Evolutionary conservation across 2,113 vertebrate genomes (phyloP), one percentile per base, ranked within the genome.

Genomic region (Nestor notabilis): DNA sequence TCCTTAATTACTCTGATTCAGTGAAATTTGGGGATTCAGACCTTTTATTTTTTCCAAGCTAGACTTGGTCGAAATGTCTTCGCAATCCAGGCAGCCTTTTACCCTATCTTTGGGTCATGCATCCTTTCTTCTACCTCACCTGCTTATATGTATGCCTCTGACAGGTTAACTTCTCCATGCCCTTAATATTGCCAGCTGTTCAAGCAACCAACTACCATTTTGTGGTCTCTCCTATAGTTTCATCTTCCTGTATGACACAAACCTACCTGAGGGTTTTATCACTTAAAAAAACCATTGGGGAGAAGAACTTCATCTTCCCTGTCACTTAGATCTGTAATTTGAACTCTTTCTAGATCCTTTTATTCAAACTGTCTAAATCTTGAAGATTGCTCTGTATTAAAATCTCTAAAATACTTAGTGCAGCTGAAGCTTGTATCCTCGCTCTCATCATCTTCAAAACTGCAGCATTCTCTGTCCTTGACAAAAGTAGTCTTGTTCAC

Each of bases 341-440:
- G 41, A 85, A 31, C 70, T 95, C 74, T 91, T 87, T 91, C 78
- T 94, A 27, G 29, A 93, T 94, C 74, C 75, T 83, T 91, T 85
- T 94, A 87, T 94, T 95, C 84, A 80, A 52, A 83, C 82, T 93
- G 93, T 93, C 91, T 91, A 90, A 89, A 90, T 93, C 94, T 91
- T 93, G 44, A 94, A 94, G 93, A 85, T 85, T 94, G 61, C 71
- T 89, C 86, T 81, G 53, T 88, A 90, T 94, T 92, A 95, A 95
- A 89, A 97, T 95, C 92, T 91, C 37, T 71, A 41, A 89, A 81
- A 79, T 84, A 79, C 83, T 96, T 91, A 64, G 69, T 94, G 83
- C 56, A 85, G 56, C 47, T 87, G 77, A 94, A 91, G 35, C 83
- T 84, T 84, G 44, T 60, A 71, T 87, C 77, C 60, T 95, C 58